phyloP scores from a whole-genome alignment of 2,797 vertebrate genomes.

The Macropus fuliginosus region DNA sequence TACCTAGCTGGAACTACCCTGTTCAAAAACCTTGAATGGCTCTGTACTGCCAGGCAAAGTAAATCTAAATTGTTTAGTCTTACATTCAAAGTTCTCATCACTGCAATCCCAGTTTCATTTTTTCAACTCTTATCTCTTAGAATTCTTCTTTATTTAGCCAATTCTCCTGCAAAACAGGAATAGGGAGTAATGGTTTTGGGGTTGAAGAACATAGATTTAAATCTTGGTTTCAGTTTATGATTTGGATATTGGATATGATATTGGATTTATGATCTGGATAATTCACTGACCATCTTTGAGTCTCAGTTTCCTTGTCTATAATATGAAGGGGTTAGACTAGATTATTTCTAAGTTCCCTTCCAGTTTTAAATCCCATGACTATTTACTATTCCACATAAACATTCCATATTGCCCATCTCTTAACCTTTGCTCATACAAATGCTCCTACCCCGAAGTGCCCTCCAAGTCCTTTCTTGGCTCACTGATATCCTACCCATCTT shows the following conservation, averaged over 20 bases:
- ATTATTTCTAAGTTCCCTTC: neutral
- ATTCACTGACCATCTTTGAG: neutral
- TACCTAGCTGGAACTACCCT: neutral
- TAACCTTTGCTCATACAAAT: no score
- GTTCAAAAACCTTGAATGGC: neutral
- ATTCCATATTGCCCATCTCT: neutral
- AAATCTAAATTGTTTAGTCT: neutral
- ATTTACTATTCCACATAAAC: neutral
- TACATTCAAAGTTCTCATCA: neutral
- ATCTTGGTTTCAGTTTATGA: neutral
- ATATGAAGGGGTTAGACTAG: neutral
- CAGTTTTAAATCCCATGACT: neutral
- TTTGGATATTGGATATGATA: neutral
- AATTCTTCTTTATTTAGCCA: neutral
- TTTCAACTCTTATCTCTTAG: neutral
- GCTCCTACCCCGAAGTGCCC: neutral
- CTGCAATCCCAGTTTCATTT: neutral
- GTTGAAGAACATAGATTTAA: neutral
- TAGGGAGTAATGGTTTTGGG: neutral
- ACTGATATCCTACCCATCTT: neutral
- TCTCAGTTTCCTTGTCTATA: neutral
- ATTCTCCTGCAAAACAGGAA: neutral
- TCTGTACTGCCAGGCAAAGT: neutral
- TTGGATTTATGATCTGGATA: neutral
- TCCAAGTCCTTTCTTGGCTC: neutral